phyloP scores from a whole-genome alignment of 2,113 vertebrate species.

The Clarias batrachus region DNA sequence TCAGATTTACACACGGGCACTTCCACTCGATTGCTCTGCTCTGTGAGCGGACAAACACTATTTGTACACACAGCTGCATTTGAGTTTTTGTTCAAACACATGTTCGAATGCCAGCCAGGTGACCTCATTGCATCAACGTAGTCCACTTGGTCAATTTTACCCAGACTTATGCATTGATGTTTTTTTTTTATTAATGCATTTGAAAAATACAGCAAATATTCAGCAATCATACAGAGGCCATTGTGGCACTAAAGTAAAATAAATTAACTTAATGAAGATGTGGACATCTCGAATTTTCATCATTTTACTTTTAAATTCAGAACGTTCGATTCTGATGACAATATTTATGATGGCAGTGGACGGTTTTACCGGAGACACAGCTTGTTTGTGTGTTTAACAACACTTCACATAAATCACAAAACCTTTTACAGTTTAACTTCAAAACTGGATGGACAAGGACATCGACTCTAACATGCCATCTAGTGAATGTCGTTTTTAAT shows the following conservation, averaged over 20 bases:
- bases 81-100: slow-evolving; percentile 18
- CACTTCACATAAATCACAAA: neutral
- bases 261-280: too few relatives aligned
- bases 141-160: neutral
- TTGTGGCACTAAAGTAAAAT: too few relatives aligned
- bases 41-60: neutral
- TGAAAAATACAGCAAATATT: neutral
- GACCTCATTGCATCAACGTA: neutral
- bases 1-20: neutral
- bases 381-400: neutral
- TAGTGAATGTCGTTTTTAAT: neutral
- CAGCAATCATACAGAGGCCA: neutral
- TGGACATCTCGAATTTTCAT: neutral
- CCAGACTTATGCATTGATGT: neutral
- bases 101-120: neutral
- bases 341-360: too few relatives aligned
- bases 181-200: neutral
- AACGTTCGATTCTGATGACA: too few relatives aligned
- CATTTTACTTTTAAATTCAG: neutral
- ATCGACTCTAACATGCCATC: neutral
- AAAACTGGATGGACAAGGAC: neutral
- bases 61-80: slow-evolving; percentile 49
- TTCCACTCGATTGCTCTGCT: slow-evolving; percentile 5
- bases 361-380: too few relatives aligned
- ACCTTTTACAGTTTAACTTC: neutral